Evolutionary conservation across 2,113 vertebrate genomes (phyloP), one percentile per base, ranked within the genome.

Genomic region (Ciconia maguari): DNA sequence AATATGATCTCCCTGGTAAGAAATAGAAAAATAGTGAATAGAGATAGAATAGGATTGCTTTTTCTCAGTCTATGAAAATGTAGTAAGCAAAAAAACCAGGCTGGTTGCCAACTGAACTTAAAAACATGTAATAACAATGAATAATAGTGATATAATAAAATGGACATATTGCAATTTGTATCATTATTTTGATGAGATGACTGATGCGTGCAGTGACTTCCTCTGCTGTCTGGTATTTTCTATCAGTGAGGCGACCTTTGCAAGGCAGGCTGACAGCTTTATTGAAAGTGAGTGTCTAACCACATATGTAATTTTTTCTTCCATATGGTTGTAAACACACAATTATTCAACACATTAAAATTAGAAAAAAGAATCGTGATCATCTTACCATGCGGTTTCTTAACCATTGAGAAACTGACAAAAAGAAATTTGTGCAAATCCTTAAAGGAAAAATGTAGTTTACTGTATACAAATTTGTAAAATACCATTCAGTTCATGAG

Each of bases 291-390:
- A 69, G 54, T 85, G 26, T 84, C 85, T 93, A 87, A 82, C 76
- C 77, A 92, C 93, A 77, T 92, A 79, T 89, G 74, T 51, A 97
- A 83, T 30, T 85, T 94, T 89, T 94, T 52, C 66, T 94, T 95
- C 93, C 83, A 74, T 96, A 96, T 93, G 91, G 69, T 61, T 71
- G 85, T 93, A 96, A 96, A 91, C 68, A 65, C 41, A 76, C 24
- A 89, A 70, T 94, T 90, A 89, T 89, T 83, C 41, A 83, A 24
- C 3, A 11, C 4, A 61, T 34, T 69, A 27, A 92, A 89, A 86
- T 42, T 52, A n/a, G 21, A 29, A 42, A 72, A 76, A 70, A 62
- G 49, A 87, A 61, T 89, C 9, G 44, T 52, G 41, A 77, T 79
- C 41, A 42, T 89, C 6, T 69, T 58, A 61, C 42, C 32, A 36